Evolutionary conservation across 2,888 invertebrate genomes (phyloP).

Genomic region (Smittia sp.): DNA sequence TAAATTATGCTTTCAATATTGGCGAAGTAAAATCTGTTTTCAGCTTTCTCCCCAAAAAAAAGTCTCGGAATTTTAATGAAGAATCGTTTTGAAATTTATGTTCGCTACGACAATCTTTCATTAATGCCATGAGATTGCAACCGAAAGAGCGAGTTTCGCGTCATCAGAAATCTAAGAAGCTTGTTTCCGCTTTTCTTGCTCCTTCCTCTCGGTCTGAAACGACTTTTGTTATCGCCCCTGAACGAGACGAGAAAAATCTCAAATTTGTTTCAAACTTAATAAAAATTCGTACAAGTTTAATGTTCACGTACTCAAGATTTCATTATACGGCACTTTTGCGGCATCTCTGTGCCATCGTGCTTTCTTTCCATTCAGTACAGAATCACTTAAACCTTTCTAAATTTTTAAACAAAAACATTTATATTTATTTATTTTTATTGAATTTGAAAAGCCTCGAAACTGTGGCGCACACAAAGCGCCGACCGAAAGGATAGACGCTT

Average conservation of each 20-base stretch:
- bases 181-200: neutral
- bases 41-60: neutral
- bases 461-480: no score
- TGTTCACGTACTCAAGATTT: constrained; percentile 41
- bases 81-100: constrained; percentile 19
- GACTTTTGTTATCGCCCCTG: neutral
- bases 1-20: constrained; percentile 41
- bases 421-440: constrained; percentile 42
- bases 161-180: constrained; percentile 14
- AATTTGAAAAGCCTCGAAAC: neutral
- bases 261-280: constrained; percentile 39
- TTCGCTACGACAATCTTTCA: constrained; percentile 3
- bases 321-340: constrained; percentile 41
- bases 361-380: constrained; percentile 7
- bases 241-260: neutral
- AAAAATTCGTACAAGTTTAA: constrained; percentile 33
- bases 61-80: constrained; percentile 1
- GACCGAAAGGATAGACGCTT: neutral
- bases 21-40: constrained; percentile 17
- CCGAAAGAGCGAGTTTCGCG: no score
- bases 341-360: constrained; percentile 1
- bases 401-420: constrained; percentile 42
- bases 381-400: constrained; percentile 41
- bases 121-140: neutral
- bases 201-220: neutral